Conservation (phyloP, 2,113 vertebrate genomes). For the Genyomyrus donnyi region DNA sequence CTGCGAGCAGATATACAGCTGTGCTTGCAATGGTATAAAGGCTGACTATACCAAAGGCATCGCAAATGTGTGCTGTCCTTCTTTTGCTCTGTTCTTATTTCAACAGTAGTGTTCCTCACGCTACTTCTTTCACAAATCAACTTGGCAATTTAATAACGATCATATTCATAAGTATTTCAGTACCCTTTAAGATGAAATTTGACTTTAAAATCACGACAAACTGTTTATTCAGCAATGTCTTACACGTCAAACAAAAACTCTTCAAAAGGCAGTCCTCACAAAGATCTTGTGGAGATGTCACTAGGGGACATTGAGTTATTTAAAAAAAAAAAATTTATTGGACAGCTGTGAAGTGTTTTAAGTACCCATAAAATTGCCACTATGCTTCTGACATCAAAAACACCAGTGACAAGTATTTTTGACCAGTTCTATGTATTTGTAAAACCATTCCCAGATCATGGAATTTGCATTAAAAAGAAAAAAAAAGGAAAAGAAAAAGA, state of each 20-base stretch:
- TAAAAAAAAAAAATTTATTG: background rate
- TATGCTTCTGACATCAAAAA: background rate
- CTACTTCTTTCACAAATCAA: background rate
- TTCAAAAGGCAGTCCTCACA: background rate
- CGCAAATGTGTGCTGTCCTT: background rate
- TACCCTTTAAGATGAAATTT: background rate
- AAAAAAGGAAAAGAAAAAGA: background rate
- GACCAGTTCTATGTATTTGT: background rate
- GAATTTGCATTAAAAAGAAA: background rate
- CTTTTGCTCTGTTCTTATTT: background rate
- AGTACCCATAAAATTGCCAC: background rate
- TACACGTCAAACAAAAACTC: background rate
- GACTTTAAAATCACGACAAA: constrained; percentile 21
- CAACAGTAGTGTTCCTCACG: background rate
- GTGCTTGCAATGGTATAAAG: background rate
- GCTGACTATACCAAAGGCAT: background rate
- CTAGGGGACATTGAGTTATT: background rate
- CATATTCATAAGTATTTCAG: background rate
- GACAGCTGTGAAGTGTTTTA: background rate
- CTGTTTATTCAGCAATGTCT: background rate
- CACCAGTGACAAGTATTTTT: background rate
- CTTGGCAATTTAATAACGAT: background rate
- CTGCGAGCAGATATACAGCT: background rate
- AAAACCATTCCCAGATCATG: background rate
- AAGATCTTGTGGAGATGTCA: background rate